Evolutionary conservation across 2,797 vertebrate genomes (phyloP).

Genomic region (Allobates femoralis): DNA sequence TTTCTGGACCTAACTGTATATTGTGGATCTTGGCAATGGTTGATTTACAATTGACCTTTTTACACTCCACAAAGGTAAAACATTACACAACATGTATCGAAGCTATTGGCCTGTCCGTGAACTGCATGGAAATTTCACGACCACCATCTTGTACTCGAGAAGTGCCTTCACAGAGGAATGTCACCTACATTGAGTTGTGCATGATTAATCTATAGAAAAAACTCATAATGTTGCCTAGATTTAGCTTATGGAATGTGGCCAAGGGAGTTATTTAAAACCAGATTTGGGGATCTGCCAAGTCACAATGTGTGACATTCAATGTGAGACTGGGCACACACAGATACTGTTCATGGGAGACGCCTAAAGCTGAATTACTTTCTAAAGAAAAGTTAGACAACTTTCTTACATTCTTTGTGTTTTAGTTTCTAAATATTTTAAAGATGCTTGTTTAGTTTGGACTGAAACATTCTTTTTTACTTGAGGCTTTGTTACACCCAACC

Average conservation of each 20-base stretch:
- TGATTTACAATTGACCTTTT: too few species aligned
- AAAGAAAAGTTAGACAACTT: background rate
- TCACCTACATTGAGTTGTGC: background rate
- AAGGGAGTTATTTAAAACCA: background rate
- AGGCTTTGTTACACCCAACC: background rate
- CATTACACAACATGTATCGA: background rate
- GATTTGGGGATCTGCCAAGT: conserved; percentile 1
- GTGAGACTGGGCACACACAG: background rate
- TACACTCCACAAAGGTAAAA: background rate
- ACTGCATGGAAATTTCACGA: background rate
- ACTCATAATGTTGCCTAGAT: background rate
- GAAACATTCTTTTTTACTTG: background rate
- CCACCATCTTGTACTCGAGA: too few species aligned
- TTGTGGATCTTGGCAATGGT: too few species aligned
- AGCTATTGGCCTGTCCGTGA: background rate
- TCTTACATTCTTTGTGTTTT: background rate
- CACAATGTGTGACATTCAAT: background rate
- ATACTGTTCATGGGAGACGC: background rate
- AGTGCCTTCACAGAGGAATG: too few species aligned
- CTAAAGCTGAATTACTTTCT: too few species aligned
- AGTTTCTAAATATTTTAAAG: background rate
- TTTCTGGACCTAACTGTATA: too few species aligned
- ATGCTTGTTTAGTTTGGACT: background rate
- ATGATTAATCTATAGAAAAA: background rate
- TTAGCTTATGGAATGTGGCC: background rate